Evolutionary conservation across 2,797 vertebrate species (phyloP), one percentile per base, ranked within the genome.

Genomic region (Microhierax caerulescens): DNA sequence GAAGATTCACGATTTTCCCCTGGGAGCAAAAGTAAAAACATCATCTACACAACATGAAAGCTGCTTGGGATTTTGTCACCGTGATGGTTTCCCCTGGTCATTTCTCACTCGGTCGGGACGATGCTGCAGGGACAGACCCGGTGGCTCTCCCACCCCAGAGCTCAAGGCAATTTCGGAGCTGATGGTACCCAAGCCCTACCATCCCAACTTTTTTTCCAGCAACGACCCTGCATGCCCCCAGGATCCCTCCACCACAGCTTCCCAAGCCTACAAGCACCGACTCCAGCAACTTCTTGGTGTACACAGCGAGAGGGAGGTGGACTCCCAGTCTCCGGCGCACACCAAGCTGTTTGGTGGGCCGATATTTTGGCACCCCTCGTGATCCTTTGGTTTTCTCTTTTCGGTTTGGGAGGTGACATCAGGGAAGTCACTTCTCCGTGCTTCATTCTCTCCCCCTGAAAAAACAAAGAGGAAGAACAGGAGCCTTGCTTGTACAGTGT

Each of bases 61-160:
- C 77, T 36, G 24, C 45, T 27, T 8, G 37, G 47, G 37, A 23
- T 16, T 65, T 27, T n/a, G n/a, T 19, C 37, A 16, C 4, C 2
- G 0, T 3, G 17, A 15, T 5, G 24, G 9, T 11, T 78, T 25
- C 54, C 18, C 43, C 21, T 24, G 16, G 0, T 0, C 2, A 57
- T 11, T 47, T 67, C 36, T 32, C 18, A 3, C 18, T 9, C 3
- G 14, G 59, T 13, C 51, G 13, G 21, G 10, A 34, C 1, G 6
- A 27, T 43, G 27, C 41, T 34, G 53, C 37, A 23, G 45, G 27
- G 16, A 3, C 37, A 9, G 47, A 39, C 23, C n/a, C 0, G 2
- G 25, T 5, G 1, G 7, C 32, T 51, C 19, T 73, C 27, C 36
- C 36, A 19, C 51, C 28, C 51, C 5, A 13, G 7, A 1, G 18